Evolutionary conservation across 2,797 vertebrate species (phyloP).

Genomic region (Sebastiscus tertius): DNA sequence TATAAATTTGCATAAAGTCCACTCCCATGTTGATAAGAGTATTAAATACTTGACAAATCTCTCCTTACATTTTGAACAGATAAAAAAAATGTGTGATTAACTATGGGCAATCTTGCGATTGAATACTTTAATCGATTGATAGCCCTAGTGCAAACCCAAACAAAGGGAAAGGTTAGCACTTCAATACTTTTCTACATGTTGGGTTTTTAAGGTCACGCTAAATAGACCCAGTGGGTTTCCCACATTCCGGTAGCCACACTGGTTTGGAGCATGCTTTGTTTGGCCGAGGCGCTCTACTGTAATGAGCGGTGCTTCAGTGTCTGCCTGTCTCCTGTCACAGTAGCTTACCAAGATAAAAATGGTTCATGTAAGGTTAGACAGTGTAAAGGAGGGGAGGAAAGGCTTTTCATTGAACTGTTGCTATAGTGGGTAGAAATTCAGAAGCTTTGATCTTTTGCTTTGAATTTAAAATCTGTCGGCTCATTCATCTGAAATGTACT

Average conservation of each 20-base stretch:
- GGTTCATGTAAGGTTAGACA: conserved; percentile 49
- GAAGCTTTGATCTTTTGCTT: conserved; percentile 30
- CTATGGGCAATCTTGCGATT: no score
- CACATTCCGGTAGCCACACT: conserved; percentile 18
- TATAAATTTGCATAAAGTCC: no score
- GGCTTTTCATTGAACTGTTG: background rate
- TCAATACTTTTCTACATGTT: background rate
- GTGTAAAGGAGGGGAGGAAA: background rate
- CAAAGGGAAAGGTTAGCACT: background rate
- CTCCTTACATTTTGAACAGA: no score
- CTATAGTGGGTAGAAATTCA: background rate
- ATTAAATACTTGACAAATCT: no score
- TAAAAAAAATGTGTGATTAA: no score
- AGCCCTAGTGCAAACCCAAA: background rate
- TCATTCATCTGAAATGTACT: conserved; percentile 37
- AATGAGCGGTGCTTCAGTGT: conserved; percentile 24
- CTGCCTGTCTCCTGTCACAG: conserved; percentile 21
- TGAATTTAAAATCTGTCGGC: conserved; percentile 30
- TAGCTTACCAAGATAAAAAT: conserved; percentile 42
- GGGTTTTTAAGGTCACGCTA: background rate
- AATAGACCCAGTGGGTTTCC: conserved; percentile 4
- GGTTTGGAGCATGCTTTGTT: conserved; percentile 30
- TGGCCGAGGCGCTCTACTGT: conserved; percentile 8
- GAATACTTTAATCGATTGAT: no score
- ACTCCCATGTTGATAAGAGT: no score